Evolutionary conservation across 2,888 invertebrate species (phyloP).

Genomic region (Tetramorium bicarinatum): DNA sequence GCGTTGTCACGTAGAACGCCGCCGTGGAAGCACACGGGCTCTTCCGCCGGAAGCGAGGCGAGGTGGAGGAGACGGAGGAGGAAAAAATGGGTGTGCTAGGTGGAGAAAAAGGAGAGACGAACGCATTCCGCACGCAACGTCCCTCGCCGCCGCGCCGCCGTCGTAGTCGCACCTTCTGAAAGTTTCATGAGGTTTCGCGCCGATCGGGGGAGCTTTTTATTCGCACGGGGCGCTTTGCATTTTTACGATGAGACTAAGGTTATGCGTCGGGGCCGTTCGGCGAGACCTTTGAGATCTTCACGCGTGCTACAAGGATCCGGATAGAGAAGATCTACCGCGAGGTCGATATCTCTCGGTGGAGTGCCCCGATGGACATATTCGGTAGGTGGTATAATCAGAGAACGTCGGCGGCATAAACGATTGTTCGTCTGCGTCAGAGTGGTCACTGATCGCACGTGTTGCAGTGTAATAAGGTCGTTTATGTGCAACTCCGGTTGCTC

Average conservation of each 20-base stretch:
- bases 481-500: neutral
- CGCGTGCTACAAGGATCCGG: conserved; percentile 57
- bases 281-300: conserved; percentile 71
- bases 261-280: conserved; percentile 71
- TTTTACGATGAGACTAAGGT: conserved; percentile 79
- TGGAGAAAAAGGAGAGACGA: conserved; percentile 55
- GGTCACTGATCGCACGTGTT: conserved; percentile 25
- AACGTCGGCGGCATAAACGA: conserved; percentile 37
- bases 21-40: conserved; percentile 34
- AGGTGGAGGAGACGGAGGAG: neutral
- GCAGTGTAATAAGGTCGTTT: conserved; percentile 23
- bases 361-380: conserved; percentile 47
- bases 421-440: conserved; percentile 8
- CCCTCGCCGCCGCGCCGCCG: conserved; percentile 53
- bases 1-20: conserved; percentile 65
- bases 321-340: conserved; percentile 41
- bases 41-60: conserved; percentile 61
- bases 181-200: conserved; percentile 81
- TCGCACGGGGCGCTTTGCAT: conserved; percentile 80
- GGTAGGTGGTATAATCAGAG: neutral
- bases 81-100: conserved; percentile 42
- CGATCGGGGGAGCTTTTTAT: conserved; percentile 80
- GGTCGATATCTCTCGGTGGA: conserved; percentile 56
- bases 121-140: conserved; percentile 76
- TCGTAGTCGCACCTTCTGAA: conserved; percentile 77